These are phyloP conservation scores for Caradrina clavipalpis DNA, from an alignment of 2,888 invertebrate genomes.

Conservation along the genomic window DNA sequence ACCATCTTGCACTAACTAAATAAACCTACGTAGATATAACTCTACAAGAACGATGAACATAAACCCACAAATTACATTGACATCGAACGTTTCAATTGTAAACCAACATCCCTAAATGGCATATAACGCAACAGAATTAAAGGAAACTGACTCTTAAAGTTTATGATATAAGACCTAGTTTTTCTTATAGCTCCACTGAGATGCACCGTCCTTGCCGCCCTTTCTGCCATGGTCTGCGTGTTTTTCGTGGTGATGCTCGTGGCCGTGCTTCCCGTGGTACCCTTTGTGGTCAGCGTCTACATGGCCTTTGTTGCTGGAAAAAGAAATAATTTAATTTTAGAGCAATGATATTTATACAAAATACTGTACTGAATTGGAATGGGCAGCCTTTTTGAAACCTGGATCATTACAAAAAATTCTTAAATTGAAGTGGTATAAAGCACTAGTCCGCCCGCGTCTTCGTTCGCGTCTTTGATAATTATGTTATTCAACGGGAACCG, in stretches of 20 bases:
- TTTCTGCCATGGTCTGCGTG: constrained; percentile 91
- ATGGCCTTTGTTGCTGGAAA: constrained; percentile 91
- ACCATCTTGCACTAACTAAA: not conserved
- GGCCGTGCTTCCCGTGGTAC: constrained; percentile 91
- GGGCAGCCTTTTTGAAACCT: no score
- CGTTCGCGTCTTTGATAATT: no score
- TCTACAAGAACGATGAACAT: constrained; percentile 1
- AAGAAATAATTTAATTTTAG: not conserved
- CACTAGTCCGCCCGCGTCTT: no score
- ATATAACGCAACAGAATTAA: constrained; percentile 51
- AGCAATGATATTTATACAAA: not conserved
- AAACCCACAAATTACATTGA: constrained; percentile 4
- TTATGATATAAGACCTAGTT: constrained; percentile 69
- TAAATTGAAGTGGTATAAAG: no score
- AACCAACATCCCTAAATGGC: constrained; percentile 52
- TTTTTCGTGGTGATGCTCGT: constrained; percentile 92
- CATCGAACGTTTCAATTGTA: constrained; percentile 15
- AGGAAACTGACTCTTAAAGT: constrained; percentile 45
- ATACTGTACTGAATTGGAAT: no score
- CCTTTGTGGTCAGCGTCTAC: constrained; percentile 92
- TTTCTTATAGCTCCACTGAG: constrained; percentile 85
- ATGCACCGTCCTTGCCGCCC: constrained; percentile 90
- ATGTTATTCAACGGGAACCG: no score
- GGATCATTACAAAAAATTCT: no score
- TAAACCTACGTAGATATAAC: not conserved